Evolutionary conservation across 2,113 vertebrate genomes (phyloP).

Genomic region (Oreotragus oreotragus): DNA sequence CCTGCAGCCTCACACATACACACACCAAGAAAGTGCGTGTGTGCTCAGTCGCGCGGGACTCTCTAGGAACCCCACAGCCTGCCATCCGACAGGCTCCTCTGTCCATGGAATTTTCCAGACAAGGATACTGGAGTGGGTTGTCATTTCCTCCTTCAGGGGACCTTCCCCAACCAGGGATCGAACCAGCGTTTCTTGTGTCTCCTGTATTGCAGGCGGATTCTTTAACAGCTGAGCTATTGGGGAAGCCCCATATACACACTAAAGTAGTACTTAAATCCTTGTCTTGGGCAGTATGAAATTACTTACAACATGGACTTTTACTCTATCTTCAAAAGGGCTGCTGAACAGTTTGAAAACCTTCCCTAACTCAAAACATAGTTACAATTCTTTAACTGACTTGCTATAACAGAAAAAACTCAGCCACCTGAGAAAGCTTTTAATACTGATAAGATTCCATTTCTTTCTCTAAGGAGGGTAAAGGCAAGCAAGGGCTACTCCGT

Average conservation of each 20-base stretch:
- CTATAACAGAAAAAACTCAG: not conserved
- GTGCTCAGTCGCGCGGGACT: not conserved
- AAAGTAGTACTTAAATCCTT: not conserved
- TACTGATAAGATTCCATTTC: not conserved
- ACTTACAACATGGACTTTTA: not conserved
- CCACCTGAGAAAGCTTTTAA: not conserved
- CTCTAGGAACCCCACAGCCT: not conserved
- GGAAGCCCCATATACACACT: not conserved
- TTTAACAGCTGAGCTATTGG: not conserved
- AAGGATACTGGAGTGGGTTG: not conserved
- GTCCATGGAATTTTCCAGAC: not conserved
- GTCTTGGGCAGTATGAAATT: not conserved
- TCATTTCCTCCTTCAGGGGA: not conserved
- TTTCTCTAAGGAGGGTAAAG: not conserved
- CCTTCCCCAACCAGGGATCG: not conserved
- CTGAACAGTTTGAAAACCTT: not conserved
- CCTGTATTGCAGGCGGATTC: not conserved
- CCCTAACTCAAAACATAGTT: slow-evolving; percentile 3
- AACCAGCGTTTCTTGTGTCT: not conserved
- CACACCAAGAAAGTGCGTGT: not conserved
- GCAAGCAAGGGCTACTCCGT: not conserved
- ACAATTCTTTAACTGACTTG: not conserved
- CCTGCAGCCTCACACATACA: not conserved
- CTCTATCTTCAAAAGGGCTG: not conserved
- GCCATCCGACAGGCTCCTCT: not conserved